Evolutionary conservation across 1,140 invertebrate species (phyloP), one percentile per base, ranked within the genome.

Genomic region (Adelges cooleyi): DNA sequence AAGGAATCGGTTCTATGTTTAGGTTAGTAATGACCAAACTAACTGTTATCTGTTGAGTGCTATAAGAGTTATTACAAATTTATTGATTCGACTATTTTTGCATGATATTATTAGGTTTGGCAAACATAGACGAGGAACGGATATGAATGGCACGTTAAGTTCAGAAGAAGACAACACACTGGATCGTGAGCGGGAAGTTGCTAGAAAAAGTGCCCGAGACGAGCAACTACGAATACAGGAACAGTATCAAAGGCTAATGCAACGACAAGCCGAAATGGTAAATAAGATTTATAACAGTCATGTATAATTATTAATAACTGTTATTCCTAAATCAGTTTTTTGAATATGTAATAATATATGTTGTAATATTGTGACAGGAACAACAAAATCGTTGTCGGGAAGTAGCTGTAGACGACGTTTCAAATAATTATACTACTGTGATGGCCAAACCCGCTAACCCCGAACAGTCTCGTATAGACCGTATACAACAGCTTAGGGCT

Each of bases 1-100:
- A 86, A 70, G 89, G 89, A 18, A 84, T 92, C 18, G 84, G 87
- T 0, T 86, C 85, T 5, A 89, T 90, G 84, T 86, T 90, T 67
- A 81, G 89, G 76, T 81, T 69, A 68, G 40, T 65, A 46, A n/a
- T 17, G 50, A n/a, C n/a, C n/a, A n/a, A n/a, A n/a, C n/a, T n/a
- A n/a, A n/a, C n/a, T n/a, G n/a, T n/a, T n/a, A n/a, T n/a, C n/a
- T n/a, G n/a, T n/a, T n/a, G n/a, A n/a, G n/a, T n/a, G n/a, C n/a
- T n/a, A n/a, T n/a, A n/a, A n/a, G n/a, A n/a, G n/a, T n/a, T n/a
- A n/a, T n/a, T 52, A 22, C 8, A 27, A 17, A 40, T 56, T 42
- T 5, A 20, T 38, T 38, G 13, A 38, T 8, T 38, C 36, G 13
- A n/a, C n/a, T n/a, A n/a, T n/a, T n/a, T n/a, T n/a, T n/a, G n/a